Percentiles rank a stretch among this genome's conserved stretches.
Evolutionary conservation across 1,140 invertebrate genomes (phyloP).

Genomic region (Drosophila tropicalis): DNA sequence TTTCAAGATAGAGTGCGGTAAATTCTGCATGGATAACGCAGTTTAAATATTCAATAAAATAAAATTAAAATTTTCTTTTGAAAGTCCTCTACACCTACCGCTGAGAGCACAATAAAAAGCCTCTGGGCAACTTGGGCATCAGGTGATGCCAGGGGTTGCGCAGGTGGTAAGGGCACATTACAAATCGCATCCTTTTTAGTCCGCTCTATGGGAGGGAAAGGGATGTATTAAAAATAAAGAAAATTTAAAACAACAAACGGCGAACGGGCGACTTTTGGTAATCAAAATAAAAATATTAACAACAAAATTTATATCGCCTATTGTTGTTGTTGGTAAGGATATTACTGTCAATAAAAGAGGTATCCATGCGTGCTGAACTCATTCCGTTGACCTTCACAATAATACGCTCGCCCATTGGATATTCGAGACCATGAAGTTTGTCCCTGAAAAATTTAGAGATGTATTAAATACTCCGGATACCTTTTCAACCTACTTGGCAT

Average conservation of each 20-base stretch:
- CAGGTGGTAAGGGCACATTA: conserved; percentile 88
- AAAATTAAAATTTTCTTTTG: not conserved
- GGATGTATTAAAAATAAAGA: not conserved
- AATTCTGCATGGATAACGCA: conserved; percentile 88
- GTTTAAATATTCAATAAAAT: not conserved
- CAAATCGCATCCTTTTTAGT: conserved; percentile 83
- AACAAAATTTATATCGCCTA: not conserved
- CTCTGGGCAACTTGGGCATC: conserved; percentile 85
- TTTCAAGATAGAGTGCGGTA: conserved; percentile 90
- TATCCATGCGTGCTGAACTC: conserved; percentile 78
- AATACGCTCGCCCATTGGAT: conserved; percentile 91
- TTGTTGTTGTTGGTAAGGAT: not conserved
- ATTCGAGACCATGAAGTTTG: conserved; percentile 94
- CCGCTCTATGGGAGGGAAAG: conserved; percentile 48
- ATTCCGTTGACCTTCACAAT: conserved; percentile 88
- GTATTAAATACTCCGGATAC: not conserved
- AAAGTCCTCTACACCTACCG: conserved; percentile 47
- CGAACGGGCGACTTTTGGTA: not conserved
- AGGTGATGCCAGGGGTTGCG: conserved; percentile 89
- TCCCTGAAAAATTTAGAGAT: conserved; percentile 84
- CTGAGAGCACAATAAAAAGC: conserved; percentile 79
- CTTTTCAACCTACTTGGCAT: conserved; percentile 84
- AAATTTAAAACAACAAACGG: not conserved
- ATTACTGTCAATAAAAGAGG: conserved; percentile 79
- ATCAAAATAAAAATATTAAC: no score